Evolutionary conservation across 2,888 invertebrate species (phyloP), one percentile per base, ranked within the genome.

Genomic region (Saturnia japonica): DNA sequence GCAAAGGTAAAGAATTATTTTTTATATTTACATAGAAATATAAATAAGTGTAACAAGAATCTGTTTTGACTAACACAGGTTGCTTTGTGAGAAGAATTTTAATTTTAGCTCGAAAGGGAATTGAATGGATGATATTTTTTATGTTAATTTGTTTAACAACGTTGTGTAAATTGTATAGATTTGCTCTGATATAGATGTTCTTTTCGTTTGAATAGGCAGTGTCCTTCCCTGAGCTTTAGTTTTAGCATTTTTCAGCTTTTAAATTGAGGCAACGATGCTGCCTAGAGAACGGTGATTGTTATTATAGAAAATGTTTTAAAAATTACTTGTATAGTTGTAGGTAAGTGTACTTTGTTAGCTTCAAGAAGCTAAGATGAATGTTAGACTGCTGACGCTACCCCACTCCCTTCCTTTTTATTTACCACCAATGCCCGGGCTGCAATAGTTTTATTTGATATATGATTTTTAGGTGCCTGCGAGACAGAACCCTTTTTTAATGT

Each of bases 271-370:
- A 86, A 88, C 76, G 92, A 91, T 93, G 91, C 93, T 93, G 93
- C 82, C 93, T 93, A 85, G 80, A 80, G 83, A 81, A 84, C n/a
- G 64, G 76, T 80, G 77, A 82, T 82, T 86, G 87, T 90, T 84
- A 87, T 80, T 85, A 85, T 91, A 92, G 91, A 88, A 77, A 80
- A 84, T 86, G 84, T 89, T 88, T 89, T 88, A 83, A 77, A 82
- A 83, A 85, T 82, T 86, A 85, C 85, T 90, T 87, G 90, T 90
- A 86, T 93, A 94, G 93, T 83, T 79, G 88, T 93, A 92, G 91
- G 91, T 93, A 92, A 91, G 91, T 94, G 93, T 93, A 91, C 93
- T 93, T 93, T 93, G 91, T 93, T 92, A 93, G 94, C 94, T 93
- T 94, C 82, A 85, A 89, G 92, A 93, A 91, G 93, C 92, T 92